Evolutionary conservation across 2,113 vertebrate genomes (phyloP).

Genomic region (Lasiurus cinereus): DNA sequence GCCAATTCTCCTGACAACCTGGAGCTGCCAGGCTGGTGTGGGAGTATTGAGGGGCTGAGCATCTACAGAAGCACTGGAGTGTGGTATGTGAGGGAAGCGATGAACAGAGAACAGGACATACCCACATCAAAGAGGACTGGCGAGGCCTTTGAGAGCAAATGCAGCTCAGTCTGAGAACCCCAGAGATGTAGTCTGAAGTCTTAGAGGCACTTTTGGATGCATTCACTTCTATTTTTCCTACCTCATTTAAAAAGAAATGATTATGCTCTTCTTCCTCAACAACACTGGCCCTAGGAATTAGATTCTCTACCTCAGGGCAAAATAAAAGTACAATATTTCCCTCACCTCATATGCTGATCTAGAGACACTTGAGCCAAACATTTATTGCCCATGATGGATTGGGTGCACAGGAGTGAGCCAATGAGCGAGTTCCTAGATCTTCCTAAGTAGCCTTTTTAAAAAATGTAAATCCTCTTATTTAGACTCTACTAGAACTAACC

Average conservation of each 20-base stretch:
- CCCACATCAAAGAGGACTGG: too few relatives aligned
- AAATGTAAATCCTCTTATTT: background rate
- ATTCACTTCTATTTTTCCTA: background rate
- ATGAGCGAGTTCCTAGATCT: background rate
- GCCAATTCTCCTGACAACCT: background rate
- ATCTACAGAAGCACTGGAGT: background rate
- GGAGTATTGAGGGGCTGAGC: background rate
- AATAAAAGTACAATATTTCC: background rate
- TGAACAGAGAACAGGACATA: background rate
- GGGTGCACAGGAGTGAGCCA: background rate
- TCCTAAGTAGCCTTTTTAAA: background rate
- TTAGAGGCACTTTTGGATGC: background rate
- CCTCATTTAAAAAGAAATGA: background rate
- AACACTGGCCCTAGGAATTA: background rate
- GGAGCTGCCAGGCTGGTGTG: rapidly evolving
- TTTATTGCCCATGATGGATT: background rate
- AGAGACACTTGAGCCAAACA: background rate
- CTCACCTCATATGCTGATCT: background rate
- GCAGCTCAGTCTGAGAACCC: rapidly evolving
- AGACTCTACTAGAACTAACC: background rate
- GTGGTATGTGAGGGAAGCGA: rapidly evolving
- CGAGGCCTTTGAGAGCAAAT: background rate
- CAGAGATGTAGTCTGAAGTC: background rate
- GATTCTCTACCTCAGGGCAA: background rate
- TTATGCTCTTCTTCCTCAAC: background rate